phyloP scores from a whole-genome alignment of 1,140 invertebrate genomes.

The Hycleus cichorii region DNA sequence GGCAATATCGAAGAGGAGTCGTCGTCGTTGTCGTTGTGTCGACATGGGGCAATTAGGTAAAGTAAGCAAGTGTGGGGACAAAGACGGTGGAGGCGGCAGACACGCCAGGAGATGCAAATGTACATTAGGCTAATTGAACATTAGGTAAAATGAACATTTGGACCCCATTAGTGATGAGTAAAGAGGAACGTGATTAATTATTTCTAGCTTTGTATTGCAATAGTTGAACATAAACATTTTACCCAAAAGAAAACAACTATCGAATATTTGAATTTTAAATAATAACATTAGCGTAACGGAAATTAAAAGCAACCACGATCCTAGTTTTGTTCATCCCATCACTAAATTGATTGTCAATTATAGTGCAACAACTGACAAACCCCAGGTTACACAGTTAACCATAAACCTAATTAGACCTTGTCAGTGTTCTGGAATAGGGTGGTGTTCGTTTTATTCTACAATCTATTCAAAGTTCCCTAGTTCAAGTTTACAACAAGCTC shows the following conservation, averaged over 20 bases:
- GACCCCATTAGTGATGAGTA: constrained; percentile 38
- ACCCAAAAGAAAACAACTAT: constrained; percentile 7
- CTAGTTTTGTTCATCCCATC: constrained; percentile 10
- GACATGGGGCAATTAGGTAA: constrained; percentile 38
- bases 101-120: constrained; percentile 39
- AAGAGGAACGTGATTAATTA: constrained; percentile 38
- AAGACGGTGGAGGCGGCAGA: constrained; percentile 23
- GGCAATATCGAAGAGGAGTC: constrained; percentile 19
- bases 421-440: constrained; percentile 1
- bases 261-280: constrained; percentile 18
- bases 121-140: constrained; percentile 43
- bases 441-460: too few species aligned
- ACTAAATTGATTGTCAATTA: constrained; percentile 16
- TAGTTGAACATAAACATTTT: not conserved
- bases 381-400: constrained; percentile 10
- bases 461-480: too few species aligned
- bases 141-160: constrained; percentile 43
- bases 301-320: constrained; percentile 13
- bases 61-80: constrained; percentile 35
- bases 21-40: not conserved
- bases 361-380: constrained; percentile 7
- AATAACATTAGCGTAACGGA: constrained; percentile 18
- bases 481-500: too few species aligned
- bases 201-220: constrained; percentile 13
- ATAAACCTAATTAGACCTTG: constrained; percentile 20